Evolutionary conservation across 1,140 invertebrate genomes (phyloP), one percentile per base, ranked within the genome.

Genomic region (Heliconius hermathena): DNA sequence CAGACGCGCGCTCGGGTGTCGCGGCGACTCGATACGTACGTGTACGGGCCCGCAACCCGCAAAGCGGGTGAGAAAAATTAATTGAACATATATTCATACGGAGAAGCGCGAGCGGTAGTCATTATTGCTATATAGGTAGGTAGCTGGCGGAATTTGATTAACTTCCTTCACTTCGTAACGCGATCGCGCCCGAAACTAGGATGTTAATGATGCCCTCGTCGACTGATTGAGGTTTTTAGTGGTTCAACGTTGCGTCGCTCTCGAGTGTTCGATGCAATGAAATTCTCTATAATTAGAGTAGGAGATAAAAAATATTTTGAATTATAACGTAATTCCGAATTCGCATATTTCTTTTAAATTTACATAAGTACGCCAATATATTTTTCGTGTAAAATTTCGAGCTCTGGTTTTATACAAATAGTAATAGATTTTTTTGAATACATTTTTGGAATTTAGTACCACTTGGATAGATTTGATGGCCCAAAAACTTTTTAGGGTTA

Each of bases 1-100:
- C 93, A 94, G 88, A 85, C 83, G 80, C 85, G 87, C 83, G 86
- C 90, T 87, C 85, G 84, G 86, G 84, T 89, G 89, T 90, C 89
- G 90, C 90, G 83, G 79, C 83, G 78, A 85, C 80, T 84, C 88
- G 85, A 84, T 87, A 66, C 57, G 60, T 29, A 85, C 85, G 79
- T 81, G 81, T 77, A 83, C 76, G 71, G 71, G 79, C 81, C 82
- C 81, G 80, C 81, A 87, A 29, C 81, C 82, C 81, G 80, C 81
- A 87, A 29, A 85, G 83, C 85, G 87, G 73, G 84, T 83, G 85
- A 87, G 85, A 88, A 89, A 87, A 87, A 89, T 90, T 91, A 90
- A 91, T 90, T 91, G 88, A 90, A 90, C 74, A 82, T 78, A 81
- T 73, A 78, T 81, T 81, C 73, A 75, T 80, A 74, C 41, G 76